phyloP scores from a whole-genome alignment of 1,140 invertebrate species.

The Drosophila ironensis region DNA sequence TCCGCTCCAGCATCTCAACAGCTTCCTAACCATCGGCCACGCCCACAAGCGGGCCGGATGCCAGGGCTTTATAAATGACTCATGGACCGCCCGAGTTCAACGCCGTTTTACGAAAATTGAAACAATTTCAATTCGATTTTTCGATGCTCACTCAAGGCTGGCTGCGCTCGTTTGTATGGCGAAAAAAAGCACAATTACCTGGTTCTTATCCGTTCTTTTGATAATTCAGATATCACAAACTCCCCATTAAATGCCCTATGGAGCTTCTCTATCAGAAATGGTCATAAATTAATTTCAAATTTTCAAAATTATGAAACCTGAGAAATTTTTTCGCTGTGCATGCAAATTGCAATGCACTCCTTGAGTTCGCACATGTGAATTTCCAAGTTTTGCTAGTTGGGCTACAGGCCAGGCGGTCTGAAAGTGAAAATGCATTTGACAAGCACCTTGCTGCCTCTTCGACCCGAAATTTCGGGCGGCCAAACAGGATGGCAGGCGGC shows the following conservation, averaged over 20 bases:
- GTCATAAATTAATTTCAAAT: too few species aligned
- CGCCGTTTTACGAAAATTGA: constrained; percentile 69
- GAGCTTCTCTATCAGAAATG: too few species aligned
- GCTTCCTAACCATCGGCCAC: background rate
- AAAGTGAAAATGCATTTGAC: constrained; percentile 70
- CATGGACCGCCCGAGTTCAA: constrained; percentile 54
- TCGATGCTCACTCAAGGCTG: constrained; percentile 4
- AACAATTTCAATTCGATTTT: constrained; percentile 74
- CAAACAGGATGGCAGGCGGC: too few species aligned
- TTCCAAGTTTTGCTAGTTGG: constrained; percentile 41
- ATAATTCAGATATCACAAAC: too few species aligned
- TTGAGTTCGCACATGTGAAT: constrained; percentile 32
- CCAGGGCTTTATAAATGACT: constrained; percentile 48
- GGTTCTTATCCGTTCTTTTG: too few species aligned
- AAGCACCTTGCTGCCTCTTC: constrained; percentile 42
- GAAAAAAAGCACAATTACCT: background rate
- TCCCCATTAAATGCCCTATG: too few species aligned
- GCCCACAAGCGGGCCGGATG: constrained; percentile 11
- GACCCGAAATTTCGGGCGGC: background rate
- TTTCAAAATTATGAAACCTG: background rate
- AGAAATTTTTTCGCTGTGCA: background rate
- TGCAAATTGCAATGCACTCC: background rate
- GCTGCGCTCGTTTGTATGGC: background rate
- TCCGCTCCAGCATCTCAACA: constrained; percentile 16
- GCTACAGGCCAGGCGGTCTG: constrained; percentile 31